Evolutionary conservation across 2,888 invertebrate species (phyloP), one percentile per base, ranked within the genome.

Genomic region (Cephus spinipes): DNA sequence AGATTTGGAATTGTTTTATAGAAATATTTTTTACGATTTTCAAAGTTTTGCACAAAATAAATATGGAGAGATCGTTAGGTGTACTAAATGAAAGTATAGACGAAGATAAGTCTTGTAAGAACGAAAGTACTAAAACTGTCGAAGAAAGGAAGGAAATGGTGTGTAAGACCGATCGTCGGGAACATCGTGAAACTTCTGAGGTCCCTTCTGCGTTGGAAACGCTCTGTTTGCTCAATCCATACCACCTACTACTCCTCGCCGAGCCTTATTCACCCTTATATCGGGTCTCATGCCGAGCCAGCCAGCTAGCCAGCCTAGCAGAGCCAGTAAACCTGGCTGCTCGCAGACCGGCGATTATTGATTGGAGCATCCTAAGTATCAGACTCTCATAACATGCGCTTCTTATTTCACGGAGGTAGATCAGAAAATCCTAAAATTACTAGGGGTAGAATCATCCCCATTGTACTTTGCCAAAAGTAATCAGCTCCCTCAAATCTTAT

Each of bases 201-300:
- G 82, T 82, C 82, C 80, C 83, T 83, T 83, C 80, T 79, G 78
- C 80, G 81, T 77, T 84, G 81, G 84, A 84, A 84, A 81, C 83
- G 83, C 81, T 77, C 80, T 84, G 84, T 84, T 84, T 84, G 83
- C 84, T 83, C 84, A 81, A 84, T 84, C 84, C 81, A 84, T 84
- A 84, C 84, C 78, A 81, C 77, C 83, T 76, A 80, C 77, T 74
- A 79, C 74, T 73, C 33, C 34, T 75, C 80, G 68, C 71, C 75
- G 78, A 36, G 79, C 77, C 79, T 79, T 80, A 73, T 77, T 82
- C 83, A 76, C 81, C 79, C 81, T 81, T 80, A 77, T 76, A 73
- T 55, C 55, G 55, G 55, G 55, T 55, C 55, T 55, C 23, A 55
- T 55, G 9, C 55, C 55, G 55, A 55, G 55, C 55, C 55, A 55